Evolutionary conservation across 1,140 invertebrate genomes (phyloP).

Genomic region (Pseudomyrmex flavicornis): DNA sequence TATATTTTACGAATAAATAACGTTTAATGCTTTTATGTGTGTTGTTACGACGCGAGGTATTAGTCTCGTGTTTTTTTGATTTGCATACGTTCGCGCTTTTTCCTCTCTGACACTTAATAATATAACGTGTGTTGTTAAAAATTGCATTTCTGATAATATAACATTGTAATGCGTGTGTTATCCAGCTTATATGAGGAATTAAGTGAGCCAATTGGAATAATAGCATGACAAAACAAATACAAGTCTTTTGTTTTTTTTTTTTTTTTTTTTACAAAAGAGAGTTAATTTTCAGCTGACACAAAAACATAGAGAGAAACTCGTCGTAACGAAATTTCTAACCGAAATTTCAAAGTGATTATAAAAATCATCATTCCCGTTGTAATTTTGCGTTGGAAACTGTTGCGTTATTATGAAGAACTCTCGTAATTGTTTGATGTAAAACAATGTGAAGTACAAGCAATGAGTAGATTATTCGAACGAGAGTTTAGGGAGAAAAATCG

Average conservation of each 20-base stretch:
- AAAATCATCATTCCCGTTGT: background rate
- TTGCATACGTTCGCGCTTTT: too few relatives aligned
- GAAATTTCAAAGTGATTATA: background rate
- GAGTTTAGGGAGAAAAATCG: background rate
- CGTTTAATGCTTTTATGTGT: background rate
- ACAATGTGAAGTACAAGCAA: background rate
- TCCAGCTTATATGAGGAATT: slow-evolving; percentile 11
- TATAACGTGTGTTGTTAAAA: background rate
- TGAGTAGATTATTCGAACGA: background rate
- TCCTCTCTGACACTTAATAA: too few relatives aligned
- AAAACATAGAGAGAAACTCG: background rate
- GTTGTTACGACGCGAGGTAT: background rate
- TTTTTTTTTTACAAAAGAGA: slow-evolving; percentile 7
- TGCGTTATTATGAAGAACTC: background rate
- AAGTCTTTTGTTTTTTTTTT: background rate
- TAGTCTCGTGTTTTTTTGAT: too few relatives aligned
- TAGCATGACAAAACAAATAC: background rate
- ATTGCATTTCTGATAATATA: background rate
- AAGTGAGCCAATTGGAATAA: slow-evolving; percentile 26
- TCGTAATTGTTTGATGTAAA: background rate
- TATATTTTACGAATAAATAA: slow-evolving; percentile 11
- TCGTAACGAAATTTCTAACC: background rate
- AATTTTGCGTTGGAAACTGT: background rate
- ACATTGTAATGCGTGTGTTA: background rate
- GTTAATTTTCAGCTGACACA: background rate